Evolutionary conservation across 2,113 vertebrate species (phyloP), one percentile per base, ranked within the genome.

Genomic region (Oreochromis tanganicae): DNA sequence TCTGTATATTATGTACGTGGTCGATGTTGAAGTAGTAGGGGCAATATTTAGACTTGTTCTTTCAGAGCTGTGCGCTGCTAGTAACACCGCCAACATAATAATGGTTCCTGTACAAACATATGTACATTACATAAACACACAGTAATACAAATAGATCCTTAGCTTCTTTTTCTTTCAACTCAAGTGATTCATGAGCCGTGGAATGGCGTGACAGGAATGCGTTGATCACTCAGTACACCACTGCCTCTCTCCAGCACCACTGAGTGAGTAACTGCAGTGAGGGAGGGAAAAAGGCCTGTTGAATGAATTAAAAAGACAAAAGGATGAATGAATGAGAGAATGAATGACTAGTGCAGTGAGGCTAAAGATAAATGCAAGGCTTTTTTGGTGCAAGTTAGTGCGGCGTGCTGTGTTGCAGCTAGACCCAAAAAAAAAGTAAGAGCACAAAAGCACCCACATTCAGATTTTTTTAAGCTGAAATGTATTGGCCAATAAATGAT

Each of bases 121-220:
- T 43, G 17, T 71, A 80, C 27, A 83, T 86, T 87, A 61, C 16
- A 84, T 84, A 86, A 71, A 83, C 84, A 75, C 36, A 19, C 32
- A 27, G 10, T 71, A 55, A 85, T 71, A 83, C 81, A 85, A 91
- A 84, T 83, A 73, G 82, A 91, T 90, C 36, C 80, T 87, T 81
- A 61, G 73, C 75, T 85, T 86, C 55, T 86, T 83, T 73, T 80
- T 92, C 84, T 91, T 87, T 92, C 82, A 90, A 56, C 81, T 89
- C 36, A 52, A 73, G 85, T 85, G 86, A 90, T 91, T 93, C 86
- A 94, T 94, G 91, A 90, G 90, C 71, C 80, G 52, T 87, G 90
- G 84, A 91, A 85, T 88, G 86, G 89, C 82, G 89, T 94, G 91
- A 92, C 91, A 92, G 93, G 92, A 96, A 96, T 95, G 89, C 21